Evolutionary conservation across 2,888 invertebrate genomes (phyloP), one percentile per base, ranked within the genome.

Genomic region (Taphrorychus bicolor): DNA sequence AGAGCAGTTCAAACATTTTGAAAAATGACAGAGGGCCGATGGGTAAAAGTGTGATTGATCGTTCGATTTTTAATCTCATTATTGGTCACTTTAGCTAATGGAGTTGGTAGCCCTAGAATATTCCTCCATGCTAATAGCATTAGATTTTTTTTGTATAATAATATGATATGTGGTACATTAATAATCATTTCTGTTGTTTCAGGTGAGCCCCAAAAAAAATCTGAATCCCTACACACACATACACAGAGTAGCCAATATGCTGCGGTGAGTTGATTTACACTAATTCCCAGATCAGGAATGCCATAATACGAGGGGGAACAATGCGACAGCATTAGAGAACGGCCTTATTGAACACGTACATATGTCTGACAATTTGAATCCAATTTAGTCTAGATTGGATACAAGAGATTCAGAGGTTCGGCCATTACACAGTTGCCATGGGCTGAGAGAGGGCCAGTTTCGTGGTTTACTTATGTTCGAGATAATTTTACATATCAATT

Each of bases 301-400:
- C 32, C 32, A 11, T 32, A 32, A 32, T 32, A 32, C 32, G 32
- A 32, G 11, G 9, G 11, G 32, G 45, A 45, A 45, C 45, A 45
- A 45, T 45, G 45, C 45, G 45, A 45, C 45, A 14, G 16, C 14
- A 45, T 45, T 17, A 17, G 45, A 45, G 45, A 45, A 45, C 17
- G 17, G 45, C 45, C 45, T 45, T 45, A 45, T 45, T 45, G 45
- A 45, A 17, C 45, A 45, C 45, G 45, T 45, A 45, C 45, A 45
- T 17, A 45, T 45, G 45, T 45, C 45, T 14, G 45, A 45, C 45
- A 45, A 45, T 45, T 45, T 45, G 45, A 17, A 45, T 45, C 45
- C 17, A 45, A 45, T 45, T 45, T 17, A 45, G 17, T 45, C 17
- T 45, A 14, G 45, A 45, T 45, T 45, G 45, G 45, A 45, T 45